phyloP scores from a whole-genome alignment of 2,113 vertebrate species.

The Diphyllodes magnificus region DNA sequence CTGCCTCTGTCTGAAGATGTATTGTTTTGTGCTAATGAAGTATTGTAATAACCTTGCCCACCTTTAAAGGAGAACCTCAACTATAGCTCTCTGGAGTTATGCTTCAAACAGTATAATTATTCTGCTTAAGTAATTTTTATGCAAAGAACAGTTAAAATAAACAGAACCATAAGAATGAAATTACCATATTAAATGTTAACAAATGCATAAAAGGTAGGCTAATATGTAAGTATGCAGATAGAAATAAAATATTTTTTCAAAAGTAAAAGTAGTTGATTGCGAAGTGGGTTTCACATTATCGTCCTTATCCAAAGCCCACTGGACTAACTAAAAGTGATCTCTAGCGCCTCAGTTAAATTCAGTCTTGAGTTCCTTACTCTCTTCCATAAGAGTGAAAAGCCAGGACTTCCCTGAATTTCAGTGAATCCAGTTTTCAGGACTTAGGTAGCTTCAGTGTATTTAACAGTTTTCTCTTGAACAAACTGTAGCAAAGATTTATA shows the following conservation, averaged over 20 bases:
- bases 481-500: not conserved
- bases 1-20: not conserved
- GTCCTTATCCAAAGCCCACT: not conserved
- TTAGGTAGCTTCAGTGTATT: not conserved
- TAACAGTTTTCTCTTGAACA: not conserved
- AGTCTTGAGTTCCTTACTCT: not conserved
- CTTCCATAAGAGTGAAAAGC: not conserved
- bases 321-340: not conserved
- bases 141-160: not conserved
- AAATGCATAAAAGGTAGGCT: not conserved
- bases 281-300: not conserved
- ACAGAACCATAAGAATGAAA: not conserved
- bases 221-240: not conserved
- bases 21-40: constrained; percentile 17
- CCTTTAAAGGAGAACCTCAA: not conserved
- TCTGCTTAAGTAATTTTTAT: not conserved
- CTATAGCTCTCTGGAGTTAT: not conserved
- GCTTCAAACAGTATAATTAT: not conserved
- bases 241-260: not conserved
- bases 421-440: not conserved
- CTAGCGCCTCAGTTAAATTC: not conserved
- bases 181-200: not conserved
- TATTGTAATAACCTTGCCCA: not conserved
- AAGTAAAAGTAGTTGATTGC: not conserved
- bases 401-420: not conserved